Percentiles rank a stretch among this genome's conserved stretches.
Conservation (phyloP, 2,113 vertebrate species). For the Haemorhous mexicanus region DNA sequence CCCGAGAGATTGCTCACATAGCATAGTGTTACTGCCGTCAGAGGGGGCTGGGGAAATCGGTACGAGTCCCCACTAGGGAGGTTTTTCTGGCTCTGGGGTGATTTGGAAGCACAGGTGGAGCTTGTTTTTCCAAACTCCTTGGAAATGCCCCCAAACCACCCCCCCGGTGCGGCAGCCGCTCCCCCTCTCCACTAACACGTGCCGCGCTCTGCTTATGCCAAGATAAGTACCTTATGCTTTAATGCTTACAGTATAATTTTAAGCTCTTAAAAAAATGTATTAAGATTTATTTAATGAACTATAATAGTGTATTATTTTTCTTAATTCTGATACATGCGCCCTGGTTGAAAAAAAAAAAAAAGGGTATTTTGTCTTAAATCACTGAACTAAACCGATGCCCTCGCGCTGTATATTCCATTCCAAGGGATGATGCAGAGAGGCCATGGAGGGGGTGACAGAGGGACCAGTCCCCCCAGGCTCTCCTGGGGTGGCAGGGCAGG, state of each 20-base stretch:
- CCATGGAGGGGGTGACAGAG: background rate
- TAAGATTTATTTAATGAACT: constrained; percentile 56
- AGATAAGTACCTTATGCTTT: constrained; percentile 50
- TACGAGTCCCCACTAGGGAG: background rate
- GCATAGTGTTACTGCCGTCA: rapidly evolving
- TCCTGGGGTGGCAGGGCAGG: background rate
- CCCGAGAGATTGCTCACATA: rapidly evolving
- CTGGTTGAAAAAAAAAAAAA: background rate
- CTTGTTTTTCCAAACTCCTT: background rate
- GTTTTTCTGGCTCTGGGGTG: background rate
- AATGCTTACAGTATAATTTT: constrained; percentile 46
- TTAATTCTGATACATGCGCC: background rate
- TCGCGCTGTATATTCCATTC: background rate
- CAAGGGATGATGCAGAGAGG: background rate
- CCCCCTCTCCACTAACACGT: constrained; percentile 49
- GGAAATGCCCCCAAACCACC: background rate
- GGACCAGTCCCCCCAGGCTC: background rate
- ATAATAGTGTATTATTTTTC: constrained; percentile 41
- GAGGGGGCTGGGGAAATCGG: background rate
- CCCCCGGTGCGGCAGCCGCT: background rate
- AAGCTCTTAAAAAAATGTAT: constrained; percentile 56
- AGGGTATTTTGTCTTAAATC: constrained; percentile 48
- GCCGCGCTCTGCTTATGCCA: constrained; percentile 7
- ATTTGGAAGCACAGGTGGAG: background rate
- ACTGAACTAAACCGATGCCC: background rate